Conservation (phyloP, 2,888 invertebrate genomes). For the Camptogramma bilineatum region DNA sequence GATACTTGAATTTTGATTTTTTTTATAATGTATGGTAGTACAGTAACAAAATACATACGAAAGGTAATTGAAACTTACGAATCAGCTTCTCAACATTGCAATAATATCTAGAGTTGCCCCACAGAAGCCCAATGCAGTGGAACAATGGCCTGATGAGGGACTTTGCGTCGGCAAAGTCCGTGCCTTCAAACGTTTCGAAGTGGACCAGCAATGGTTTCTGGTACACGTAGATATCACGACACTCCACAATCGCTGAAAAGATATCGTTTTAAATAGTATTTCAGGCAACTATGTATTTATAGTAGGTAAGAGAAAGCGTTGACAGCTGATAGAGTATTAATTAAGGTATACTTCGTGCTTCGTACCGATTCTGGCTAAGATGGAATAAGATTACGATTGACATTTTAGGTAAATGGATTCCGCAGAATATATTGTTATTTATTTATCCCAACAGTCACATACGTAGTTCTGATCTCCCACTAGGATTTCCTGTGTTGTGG, state of each 20-base stretch:
- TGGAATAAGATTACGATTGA: too few relatives aligned
- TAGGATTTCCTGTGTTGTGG: too few relatives aligned
- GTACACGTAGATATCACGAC: constrained; percentile 92
- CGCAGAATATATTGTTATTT: too few relatives aligned
- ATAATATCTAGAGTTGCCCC: constrained; percentile 93
- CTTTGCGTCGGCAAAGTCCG: constrained; percentile 88
- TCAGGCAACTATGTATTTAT: not conserved
- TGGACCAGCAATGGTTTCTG: constrained; percentile 89
- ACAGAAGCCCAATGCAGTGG: constrained; percentile 92
- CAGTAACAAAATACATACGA: not conserved
- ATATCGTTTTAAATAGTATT: not conserved
- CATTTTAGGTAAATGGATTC: too few relatives aligned
- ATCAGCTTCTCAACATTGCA: constrained; percentile 85
- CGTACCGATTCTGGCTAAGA: too few relatives aligned
- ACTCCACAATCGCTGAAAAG: constrained; percentile 89
- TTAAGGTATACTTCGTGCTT: too few relatives aligned
- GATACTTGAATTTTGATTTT: too few relatives aligned
- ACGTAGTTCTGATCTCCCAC: too few relatives aligned
- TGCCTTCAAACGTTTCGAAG: constrained; percentile 89
- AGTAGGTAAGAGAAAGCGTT: not conserved
- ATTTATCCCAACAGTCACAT: too few relatives aligned
- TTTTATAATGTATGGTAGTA: too few relatives aligned
- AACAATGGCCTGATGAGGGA: constrained; percentile 88
- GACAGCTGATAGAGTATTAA: not conserved
- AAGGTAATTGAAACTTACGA: constrained; percentile 62